phyloP scores from a whole-genome alignment of 2,113 vertebrate genomes.

The Lichenostomus cassidix region DNA sequence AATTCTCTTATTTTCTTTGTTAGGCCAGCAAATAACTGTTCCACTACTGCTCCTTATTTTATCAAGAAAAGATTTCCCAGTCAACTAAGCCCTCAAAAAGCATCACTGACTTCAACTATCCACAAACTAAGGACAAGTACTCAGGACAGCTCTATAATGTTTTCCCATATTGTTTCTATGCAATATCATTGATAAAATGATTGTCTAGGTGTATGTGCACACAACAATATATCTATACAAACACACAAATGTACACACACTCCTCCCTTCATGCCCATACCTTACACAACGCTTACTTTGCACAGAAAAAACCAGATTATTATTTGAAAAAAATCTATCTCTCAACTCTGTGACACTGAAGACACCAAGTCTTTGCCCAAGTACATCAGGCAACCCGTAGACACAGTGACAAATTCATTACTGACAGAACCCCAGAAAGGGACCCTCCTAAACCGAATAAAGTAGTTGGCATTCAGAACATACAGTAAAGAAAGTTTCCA shows the following conservation, averaged over 20 bases:
- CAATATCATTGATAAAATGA: background rate
- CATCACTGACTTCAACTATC: background rate
- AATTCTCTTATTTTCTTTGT: background rate
- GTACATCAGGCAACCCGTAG: background rate
- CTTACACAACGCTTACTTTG: background rate
- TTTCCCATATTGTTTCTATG: background rate
- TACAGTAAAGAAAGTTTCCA: background rate
- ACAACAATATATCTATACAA: fast-evolving
- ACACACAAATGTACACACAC: background rate
- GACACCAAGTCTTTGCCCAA: background rate
- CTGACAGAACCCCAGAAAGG: background rate
- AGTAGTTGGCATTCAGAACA: background rate
- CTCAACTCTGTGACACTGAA: background rate
- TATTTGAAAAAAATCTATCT: background rate
- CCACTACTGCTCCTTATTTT: background rate
- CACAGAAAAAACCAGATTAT: background rate
- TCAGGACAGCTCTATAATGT: background rate
- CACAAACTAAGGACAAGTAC: background rate
- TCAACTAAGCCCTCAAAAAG: background rate
- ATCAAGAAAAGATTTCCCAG: background rate
- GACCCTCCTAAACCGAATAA: background rate
- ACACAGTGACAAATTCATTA: background rate
- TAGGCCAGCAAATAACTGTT: background rate
- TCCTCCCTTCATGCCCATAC: background rate
- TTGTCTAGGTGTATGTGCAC: background rate